Evolutionary conservation across 2,888 invertebrate species (phyloP), one percentile per base, ranked within the genome.

Genomic region (Steinernema carpocapsae): DNA sequence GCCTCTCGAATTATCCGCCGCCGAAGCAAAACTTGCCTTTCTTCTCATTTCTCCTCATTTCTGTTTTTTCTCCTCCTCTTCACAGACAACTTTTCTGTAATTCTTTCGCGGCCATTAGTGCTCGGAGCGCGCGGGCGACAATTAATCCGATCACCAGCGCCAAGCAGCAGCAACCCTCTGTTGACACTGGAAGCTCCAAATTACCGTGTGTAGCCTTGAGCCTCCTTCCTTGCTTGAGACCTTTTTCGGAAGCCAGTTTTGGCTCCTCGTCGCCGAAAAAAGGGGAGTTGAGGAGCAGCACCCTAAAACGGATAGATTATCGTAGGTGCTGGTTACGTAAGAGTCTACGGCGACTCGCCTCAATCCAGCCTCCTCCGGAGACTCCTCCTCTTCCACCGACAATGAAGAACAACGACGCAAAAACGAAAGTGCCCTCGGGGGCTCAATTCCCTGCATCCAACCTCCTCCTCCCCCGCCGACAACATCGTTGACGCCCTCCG

Each of bases 391-490:
- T 22, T n/a, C 17, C 26, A 6, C 24, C 24, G 52, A 52, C 22
- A 24, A 22, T n/a, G 37, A 37, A 37, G 37, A 37, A 37, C 37
- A 37, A 37, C 37, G 52, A 52, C 22, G 24, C 17, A 64, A 64
- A 64, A 64, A 64, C 64, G 64, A 64, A 64, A 64, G 64, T 64
- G 64, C 64, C 64, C 64, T 48, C 37, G 29, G 64, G 64, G 64
- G 26, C 17, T 32, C 29, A 32, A 17, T 26, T 22, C 64, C 64
- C 64, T 32, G 37, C n/a, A n/a, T n/a, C n/a, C n/a, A 37, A 37
- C 37, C 37, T 37, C 37, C 37, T 10, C 10, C 37, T 10, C 10
- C 37, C 37, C 37, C 37, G 10, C 37, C 37, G 37, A 37, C 37
- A 10, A 6, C 37, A 10, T 6, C 37, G 37, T 6, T 10, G 37